phyloP scores from a whole-genome alignment of 2,888 invertebrate species.

The Choristoneura rosaceana region DNA sequence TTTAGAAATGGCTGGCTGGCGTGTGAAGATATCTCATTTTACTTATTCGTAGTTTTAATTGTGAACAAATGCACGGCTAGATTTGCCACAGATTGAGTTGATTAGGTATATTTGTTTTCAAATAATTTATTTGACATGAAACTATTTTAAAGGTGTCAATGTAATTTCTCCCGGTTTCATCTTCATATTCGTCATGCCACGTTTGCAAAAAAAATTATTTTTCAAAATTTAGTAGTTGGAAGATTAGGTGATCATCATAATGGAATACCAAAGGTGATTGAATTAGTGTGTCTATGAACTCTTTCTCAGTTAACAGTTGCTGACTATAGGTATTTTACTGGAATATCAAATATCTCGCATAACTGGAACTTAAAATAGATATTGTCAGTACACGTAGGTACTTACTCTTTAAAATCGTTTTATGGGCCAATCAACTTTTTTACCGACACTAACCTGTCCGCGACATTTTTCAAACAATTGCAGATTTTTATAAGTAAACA shows the following conservation, averaged over 20 bases:
- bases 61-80: constrained; percentile 5
- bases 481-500: too few relatives aligned
- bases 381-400: neutral
- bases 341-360: neutral
- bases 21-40: neutral
- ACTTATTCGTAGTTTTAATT: neutral
- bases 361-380: neutral
- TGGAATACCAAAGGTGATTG: too few relatives aligned
- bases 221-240: too few relatives aligned
- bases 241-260: too few relatives aligned
- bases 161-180: too few relatives aligned
- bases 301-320: neutral
- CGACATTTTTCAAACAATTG: too few relatives aligned
- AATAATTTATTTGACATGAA: neutral
- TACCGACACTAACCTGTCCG: too few relatives aligned
- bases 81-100: neutral
- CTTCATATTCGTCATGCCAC: too few relatives aligned
- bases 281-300: too few relatives aligned
- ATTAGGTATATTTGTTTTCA: neutral
- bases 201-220: too few relatives aligned
- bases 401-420: neutral
- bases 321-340: neutral
- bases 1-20: too few relatives aligned
- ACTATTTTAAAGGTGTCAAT: neutral
- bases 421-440: too few relatives aligned